phyloP scores from a whole-genome alignment of 2,888 invertebrate genomes.

The Cheilosia vernalis region DNA sequence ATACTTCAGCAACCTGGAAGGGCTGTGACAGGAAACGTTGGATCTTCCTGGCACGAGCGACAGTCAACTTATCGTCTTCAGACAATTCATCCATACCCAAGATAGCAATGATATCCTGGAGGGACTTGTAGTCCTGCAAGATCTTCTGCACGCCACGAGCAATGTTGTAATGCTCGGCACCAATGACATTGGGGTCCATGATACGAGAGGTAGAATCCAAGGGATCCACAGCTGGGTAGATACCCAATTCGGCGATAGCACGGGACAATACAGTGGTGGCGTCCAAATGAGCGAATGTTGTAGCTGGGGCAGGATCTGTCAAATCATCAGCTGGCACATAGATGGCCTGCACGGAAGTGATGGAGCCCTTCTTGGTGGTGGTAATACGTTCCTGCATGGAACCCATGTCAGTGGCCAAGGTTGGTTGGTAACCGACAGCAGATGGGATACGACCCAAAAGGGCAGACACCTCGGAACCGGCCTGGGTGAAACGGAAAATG shows the following conservation, averaged over 20 bases:
- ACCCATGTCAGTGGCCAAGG: slow-evolving; percentile 97
- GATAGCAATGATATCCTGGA: slow-evolving; percentile 96
- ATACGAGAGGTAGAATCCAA: slow-evolving; percentile 97
- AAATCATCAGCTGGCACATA: slow-evolving; percentile 98
- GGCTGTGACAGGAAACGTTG: slow-evolving; percentile 97
- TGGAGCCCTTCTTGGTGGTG: slow-evolving; percentile 96
- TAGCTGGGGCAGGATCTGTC: slow-evolving; percentile 97
- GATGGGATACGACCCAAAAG: slow-evolving; percentile 97
- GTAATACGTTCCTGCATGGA: slow-evolving; percentile 98
- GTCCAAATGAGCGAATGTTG: slow-evolving; percentile 98
- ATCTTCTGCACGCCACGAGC: slow-evolving; percentile 96
- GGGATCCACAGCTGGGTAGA: slow-evolving; percentile 97
- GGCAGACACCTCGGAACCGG: slow-evolving; percentile 95
- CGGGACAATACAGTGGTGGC: slow-evolving; percentile 97
- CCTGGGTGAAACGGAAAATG: slow-evolving; percentile 97
- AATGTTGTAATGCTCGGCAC: slow-evolving; percentile 93
- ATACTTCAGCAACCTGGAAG: slow-evolving; percentile 96
- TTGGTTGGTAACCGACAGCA: slow-evolving; percentile 97
- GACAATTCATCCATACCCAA: slow-evolving; percentile 97
- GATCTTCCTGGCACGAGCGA: slow-evolving; percentile 96
- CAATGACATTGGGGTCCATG: slow-evolving; percentile 96
- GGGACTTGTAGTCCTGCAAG: slow-evolving; percentile 91
- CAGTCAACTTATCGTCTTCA: slow-evolving; percentile 97
- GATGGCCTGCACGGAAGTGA: slow-evolving; percentile 97
- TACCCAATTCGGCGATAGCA: slow-evolving; percentile 95